A percentile compares a stretch with the other conserved stretches of the same genome.
Evolutionary conservation across 2,888 invertebrate genomes (phyloP).

Genomic region (Conops quadrifasciatus): DNA sequence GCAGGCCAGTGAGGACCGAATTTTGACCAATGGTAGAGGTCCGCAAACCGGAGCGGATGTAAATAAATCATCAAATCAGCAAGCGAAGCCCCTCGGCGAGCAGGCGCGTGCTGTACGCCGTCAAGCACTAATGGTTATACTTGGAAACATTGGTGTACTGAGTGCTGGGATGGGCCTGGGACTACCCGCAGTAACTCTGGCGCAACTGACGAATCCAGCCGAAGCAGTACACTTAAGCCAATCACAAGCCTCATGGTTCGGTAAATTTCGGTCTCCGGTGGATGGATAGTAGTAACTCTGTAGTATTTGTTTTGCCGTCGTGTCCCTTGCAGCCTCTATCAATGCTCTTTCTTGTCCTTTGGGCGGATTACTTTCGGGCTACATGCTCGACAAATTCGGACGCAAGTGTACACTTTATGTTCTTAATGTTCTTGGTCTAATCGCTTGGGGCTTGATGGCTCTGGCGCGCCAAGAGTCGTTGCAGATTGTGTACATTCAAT

Average conservation of each 20-base stretch:
- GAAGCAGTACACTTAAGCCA: slow-evolving; percentile 53
- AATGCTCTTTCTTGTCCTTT: slow-evolving; percentile 60
- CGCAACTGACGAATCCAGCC: slow-evolving; percentile 52
- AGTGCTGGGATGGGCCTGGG: slow-evolving; percentile 61
- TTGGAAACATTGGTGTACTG: slow-evolving; percentile 61
- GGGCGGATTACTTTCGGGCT: slow-evolving; percentile 60
- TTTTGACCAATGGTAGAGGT: slow-evolving; percentile 39
- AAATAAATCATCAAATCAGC: slow-evolving; percentile 41
- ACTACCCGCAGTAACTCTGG: slow-evolving; percentile 58
- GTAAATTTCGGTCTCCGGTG: slow-evolving; percentile 44
- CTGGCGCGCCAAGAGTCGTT: slow-evolving; percentile 51
- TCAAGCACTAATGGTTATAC: slow-evolving; percentile 58
- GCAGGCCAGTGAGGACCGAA: slow-evolving; percentile 34
- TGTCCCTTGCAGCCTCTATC: slow-evolving; percentile 55
- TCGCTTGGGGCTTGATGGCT: slow-evolving; percentile 60
- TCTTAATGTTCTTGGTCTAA: slow-evolving; percentile 57
- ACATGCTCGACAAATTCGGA: slow-evolving; percentile 60
- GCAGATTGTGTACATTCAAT: slow-evolving; percentile 53
- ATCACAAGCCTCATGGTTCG: slow-evolving; percentile 62
- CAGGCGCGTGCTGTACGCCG: slow-evolving; percentile 57
- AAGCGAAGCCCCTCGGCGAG: slow-evolving; percentile 56
- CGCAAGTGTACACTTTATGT: slow-evolving; percentile 58
- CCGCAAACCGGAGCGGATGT: slow-evolving; percentile 50
- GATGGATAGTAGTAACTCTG: not conserved
- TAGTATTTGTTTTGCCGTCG: not conserved